phyloP scores from a whole-genome alignment of 1,140 invertebrate genomes.

The Euwallacea fornicatus region DNA sequence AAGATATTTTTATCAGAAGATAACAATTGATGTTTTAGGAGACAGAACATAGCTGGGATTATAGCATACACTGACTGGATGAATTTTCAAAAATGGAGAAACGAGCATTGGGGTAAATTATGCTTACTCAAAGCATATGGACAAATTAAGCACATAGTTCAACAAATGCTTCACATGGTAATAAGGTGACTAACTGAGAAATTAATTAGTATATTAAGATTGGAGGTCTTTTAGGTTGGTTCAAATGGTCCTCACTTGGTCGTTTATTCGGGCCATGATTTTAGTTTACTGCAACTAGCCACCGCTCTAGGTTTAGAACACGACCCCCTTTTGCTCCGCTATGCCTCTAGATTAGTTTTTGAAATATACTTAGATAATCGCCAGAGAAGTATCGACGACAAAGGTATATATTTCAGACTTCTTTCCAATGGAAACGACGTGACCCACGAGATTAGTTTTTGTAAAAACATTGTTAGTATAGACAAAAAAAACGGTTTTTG shows the following conservation, averaged over 20 bases:
- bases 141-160: conserved; percentile 74
- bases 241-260: conserved; percentile 78
- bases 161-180: conserved; percentile 75
- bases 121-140: conserved; percentile 77
- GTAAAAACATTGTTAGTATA: conserved; percentile 62
- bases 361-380: conserved; percentile 69
- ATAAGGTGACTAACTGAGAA: conserved; percentile 8
- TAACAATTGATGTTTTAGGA: conserved; percentile 55
- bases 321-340: conserved; percentile 66
- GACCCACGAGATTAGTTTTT: conserved; percentile 80
- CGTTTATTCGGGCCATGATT: conserved; percentile 89
- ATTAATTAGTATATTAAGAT: neutral
- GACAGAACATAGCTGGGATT: conserved; percentile 70
- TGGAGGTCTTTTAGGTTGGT: conserved; percentile 53
- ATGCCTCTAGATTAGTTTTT: conserved; percentile 82
- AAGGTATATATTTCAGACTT: conserved; percentile 78
- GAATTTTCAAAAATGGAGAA: conserved; percentile 66
- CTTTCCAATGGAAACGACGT: conserved; percentile 86
- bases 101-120: conserved; percentile 64
- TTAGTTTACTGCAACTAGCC: conserved; percentile 80
- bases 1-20: neutral
- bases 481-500: conserved; percentile 67
- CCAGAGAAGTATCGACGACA: conserved; percentile 54
- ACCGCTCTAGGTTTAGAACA: conserved; percentile 72
- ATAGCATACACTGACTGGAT: conserved; percentile 78